Conservation (phyloP, 2,888 invertebrate genomes). For the Pachymerium ferrugineum region DNA sequence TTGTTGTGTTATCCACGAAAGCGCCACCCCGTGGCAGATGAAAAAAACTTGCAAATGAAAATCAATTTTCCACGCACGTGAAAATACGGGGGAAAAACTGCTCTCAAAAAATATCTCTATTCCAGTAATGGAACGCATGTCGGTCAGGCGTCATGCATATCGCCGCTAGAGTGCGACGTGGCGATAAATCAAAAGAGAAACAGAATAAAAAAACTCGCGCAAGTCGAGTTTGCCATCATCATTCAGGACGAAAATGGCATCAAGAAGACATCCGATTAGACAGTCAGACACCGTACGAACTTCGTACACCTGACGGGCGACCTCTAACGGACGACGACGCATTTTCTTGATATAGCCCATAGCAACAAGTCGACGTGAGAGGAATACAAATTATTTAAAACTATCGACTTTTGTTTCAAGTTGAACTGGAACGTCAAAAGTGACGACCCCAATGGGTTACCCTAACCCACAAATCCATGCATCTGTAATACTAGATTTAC, state of each 20-base stretch:
- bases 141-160: neutral
- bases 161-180: neutral
- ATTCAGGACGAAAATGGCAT: neutral
- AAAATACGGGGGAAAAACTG: no score
- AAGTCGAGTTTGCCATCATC: neutral
- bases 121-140: no score
- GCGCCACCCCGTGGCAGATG: no score
- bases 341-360: neutral
- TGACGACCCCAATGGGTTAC: neutral
- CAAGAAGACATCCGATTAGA: slow-evolving; percentile 14
- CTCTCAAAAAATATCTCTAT: no score
- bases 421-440: neutral
- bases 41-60: no score
- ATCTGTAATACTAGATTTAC: no score
- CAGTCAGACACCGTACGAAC: neutral
- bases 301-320: neutral
- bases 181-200: neutral
- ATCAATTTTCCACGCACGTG: no score
- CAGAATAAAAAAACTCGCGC: neutral
- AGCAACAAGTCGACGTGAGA: slow-evolving; percentile 19
- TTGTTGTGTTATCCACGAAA: no score
- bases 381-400: no score
- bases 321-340: neutral
- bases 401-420: no score
- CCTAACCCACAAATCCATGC: no score